Conservation (phyloP, 1,140 invertebrate genomes). For the Nylanderia fulva region DNA sequence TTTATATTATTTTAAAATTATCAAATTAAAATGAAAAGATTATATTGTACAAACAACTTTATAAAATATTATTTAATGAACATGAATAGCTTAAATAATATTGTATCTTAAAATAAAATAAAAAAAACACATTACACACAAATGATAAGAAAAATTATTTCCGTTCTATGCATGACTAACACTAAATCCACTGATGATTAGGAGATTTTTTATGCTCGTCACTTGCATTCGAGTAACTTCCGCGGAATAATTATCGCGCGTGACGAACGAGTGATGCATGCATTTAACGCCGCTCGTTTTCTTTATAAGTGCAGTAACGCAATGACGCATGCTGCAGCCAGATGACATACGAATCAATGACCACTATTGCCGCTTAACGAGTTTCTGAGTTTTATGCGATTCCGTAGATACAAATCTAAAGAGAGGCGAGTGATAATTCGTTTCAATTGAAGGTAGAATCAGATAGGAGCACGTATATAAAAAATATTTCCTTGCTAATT, state of each 20-base stretch:
- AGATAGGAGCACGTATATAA: not conserved
- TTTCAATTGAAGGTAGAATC: not conserved
- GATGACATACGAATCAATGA: slow-evolving; percentile 49
- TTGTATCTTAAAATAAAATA: not conserved
- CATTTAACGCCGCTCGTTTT: slow-evolving; percentile 45
- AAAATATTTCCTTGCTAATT: not conserved
- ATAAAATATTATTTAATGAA: not conserved
- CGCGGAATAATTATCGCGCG: slow-evolving; percentile 48
- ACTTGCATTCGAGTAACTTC: slow-evolving; percentile 23
- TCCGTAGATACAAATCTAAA: not conserved
- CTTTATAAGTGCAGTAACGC: slow-evolving; percentile 15
- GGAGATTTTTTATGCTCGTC: slow-evolving; percentile 52
- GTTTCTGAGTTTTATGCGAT: not conserved
- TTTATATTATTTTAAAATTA: too few relatives aligned
- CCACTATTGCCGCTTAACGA: not conserved
- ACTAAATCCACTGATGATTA: slow-evolving; percentile 51
- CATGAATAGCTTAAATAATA: not conserved
- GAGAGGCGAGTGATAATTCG: not conserved
- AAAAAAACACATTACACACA: not conserved
- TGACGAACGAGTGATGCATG: slow-evolving; percentile 54
- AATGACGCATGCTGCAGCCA: slow-evolving; percentile 21
- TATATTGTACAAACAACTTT: too few relatives aligned
- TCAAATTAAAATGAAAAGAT: too few relatives aligned
- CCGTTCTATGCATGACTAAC: slow-evolving; percentile 56
- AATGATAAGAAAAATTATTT: slow-evolving; percentile 43